Conservation (phyloP, 2,113 vertebrate genomes). For the Perca flavescens region DNA sequence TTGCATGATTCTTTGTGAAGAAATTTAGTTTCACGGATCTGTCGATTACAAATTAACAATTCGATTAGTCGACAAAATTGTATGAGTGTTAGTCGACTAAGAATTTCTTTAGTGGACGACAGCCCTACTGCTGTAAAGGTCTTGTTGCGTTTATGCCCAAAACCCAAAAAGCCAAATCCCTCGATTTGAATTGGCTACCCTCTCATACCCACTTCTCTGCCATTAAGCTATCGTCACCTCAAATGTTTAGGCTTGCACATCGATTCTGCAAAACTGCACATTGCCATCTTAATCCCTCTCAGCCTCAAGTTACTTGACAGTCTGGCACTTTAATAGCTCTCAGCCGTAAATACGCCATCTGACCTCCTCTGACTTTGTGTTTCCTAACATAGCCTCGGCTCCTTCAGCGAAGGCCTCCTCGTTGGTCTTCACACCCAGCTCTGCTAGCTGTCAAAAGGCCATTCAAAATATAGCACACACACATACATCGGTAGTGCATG, state of each 20-base stretch:
- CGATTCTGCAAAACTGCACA: slow-evolving; percentile 58
- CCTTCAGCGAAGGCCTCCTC: slow-evolving; percentile 39
- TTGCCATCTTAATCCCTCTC: slow-evolving; percentile 63
- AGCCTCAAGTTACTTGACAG: slow-evolving; percentile 64
- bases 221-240: slow-evolving; percentile 62
- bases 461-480: slow-evolving; percentile 11
- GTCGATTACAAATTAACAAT: too few relatives aligned
- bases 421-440: slow-evolving; percentile 31
- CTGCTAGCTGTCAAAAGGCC: slow-evolving; percentile 48
- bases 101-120: too few relatives aligned
- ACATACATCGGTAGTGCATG: background rate
- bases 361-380: slow-evolving; percentile 39
- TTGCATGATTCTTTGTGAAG: too few relatives aligned
- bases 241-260: slow-evolving; percentile 49
- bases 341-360: slow-evolving; percentile 53
- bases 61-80: too few relatives aligned
- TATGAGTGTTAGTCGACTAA: too few relatives aligned
- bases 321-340: slow-evolving; percentile 68
- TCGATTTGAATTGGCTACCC: slow-evolving; percentile 46
- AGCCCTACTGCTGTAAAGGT: too few relatives aligned
- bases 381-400: slow-evolving; percentile 60
- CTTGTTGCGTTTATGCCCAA: too few relatives aligned
- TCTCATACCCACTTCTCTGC: slow-evolving; percentile 50
- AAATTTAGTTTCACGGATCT: too few relatives aligned
- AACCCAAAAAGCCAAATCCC: slow-evolving; percentile 32